Conservation (phyloP, 2,113 vertebrate species). For the Thunnus thynnus region DNA sequence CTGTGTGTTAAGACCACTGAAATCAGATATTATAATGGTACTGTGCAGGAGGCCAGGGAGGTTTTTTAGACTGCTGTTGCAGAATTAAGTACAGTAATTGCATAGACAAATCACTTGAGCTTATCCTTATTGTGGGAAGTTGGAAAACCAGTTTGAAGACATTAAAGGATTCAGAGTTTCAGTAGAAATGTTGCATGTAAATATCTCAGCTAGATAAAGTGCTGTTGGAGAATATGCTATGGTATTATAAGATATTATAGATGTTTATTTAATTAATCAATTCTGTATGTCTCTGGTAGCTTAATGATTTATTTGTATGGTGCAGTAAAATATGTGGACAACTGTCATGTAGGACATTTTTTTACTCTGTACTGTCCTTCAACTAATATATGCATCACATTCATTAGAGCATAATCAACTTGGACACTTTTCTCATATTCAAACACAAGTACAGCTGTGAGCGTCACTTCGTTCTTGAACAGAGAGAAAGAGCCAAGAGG, state of each 20-base stretch:
- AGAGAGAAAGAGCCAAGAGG: neutral
- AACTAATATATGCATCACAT: too few species aligned
- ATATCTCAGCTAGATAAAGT: constrained; percentile 8
- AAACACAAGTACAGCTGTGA: constrained; percentile 24
- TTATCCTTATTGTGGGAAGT: constrained; percentile 66
- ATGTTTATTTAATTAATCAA: neutral
- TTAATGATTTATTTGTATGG: neutral
- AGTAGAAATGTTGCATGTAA: constrained; percentile 17
- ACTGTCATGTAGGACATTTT: too few species aligned
- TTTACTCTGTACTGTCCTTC: neutral
- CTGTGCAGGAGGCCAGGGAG: constrained; percentile 55
- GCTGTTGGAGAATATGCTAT: neutral
- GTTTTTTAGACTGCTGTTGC: constrained; percentile 55
- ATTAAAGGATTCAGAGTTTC: constrained; percentile 43
- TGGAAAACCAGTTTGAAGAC: constrained; percentile 66
- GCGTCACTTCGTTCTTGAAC: neutral
- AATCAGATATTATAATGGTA: constrained; percentile 70
- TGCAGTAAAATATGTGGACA: too few species aligned
- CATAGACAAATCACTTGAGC: constrained; percentile 75
- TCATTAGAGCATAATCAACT: neutral
- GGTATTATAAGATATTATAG: neutral
- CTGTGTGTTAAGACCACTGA: constrained; percentile 55
- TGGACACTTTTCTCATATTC: neutral
- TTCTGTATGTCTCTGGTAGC: neutral
- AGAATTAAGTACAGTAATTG: constrained; percentile 70